phyloP scores from a whole-genome alignment of 2,888 invertebrate genomes.

The Trimorus sp. region DNA sequence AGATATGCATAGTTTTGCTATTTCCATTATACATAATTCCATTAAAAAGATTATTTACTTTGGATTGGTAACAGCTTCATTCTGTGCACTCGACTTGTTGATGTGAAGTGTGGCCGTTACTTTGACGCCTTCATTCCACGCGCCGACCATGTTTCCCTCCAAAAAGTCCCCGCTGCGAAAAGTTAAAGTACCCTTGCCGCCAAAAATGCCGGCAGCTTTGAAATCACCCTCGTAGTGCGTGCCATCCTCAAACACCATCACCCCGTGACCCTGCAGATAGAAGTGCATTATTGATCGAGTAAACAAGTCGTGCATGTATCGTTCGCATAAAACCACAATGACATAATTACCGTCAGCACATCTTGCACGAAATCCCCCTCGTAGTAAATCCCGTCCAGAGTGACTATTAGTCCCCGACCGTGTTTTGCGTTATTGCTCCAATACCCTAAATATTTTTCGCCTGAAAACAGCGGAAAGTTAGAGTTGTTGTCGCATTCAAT shows the following conservation, averaged over 20 bases:
- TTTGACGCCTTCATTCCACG: conserved; percentile 90
- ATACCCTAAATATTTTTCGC: conserved; percentile 94
- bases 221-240: conserved; percentile 95
- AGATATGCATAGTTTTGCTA: too few species aligned
- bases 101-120: conserved; percentile 88
- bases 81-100: conserved; percentile 84
- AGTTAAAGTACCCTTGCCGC: conserved; percentile 90
- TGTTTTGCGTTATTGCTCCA: conserved; percentile 93
- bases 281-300: background rate
- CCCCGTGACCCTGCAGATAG: conserved; percentile 88
- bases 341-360: conserved; percentile 85
- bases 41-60: conserved; percentile 51
- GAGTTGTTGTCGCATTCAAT: too few species aligned
- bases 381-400: conserved; percentile 94
- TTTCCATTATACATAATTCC: too few species aligned
- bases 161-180: conserved; percentile 90
- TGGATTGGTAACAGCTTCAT: conserved; percentile 68
- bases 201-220: conserved; percentile 89
- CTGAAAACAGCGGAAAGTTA: conserved; percentile 74
- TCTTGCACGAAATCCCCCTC: conserved; percentile 93
- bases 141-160: conserved; percentile 88
- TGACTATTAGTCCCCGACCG: conserved; percentile 93
- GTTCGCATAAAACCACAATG: too few species aligned
- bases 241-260: conserved; percentile 94
- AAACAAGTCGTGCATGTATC: background rate